Evolutionary conservation across 2,113 vertebrate species (phyloP), one percentile per base, ranked within the genome.

Genomic region (Rhinichthys klamathensis): DNA sequence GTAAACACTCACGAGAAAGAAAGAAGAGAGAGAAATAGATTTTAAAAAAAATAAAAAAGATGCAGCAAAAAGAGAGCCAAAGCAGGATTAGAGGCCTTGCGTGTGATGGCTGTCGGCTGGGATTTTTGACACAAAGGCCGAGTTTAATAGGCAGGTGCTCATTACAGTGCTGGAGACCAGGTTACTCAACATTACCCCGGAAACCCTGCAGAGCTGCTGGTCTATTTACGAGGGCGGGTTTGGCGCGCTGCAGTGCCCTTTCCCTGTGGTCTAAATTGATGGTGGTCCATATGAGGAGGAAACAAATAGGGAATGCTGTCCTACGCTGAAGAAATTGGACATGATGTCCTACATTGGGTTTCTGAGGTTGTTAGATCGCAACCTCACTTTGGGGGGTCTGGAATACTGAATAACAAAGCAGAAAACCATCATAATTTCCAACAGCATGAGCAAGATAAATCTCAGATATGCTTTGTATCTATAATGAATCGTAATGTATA

Each of bases 141-240:
- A 21, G 56, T 41, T 80, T 89, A 88, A 89, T 85, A 87, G 82
- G 86, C 90, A 88, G 88, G 90, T 90, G 88, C 88, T 89, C 74
- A n/a, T 89, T 89, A 89, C 56, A 38, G 69, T 69, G 79, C 84
- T 67, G 80, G 85, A 85, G 85, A 81, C 72, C 80, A 72, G 73
- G 79, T 85, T 82, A 78, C 76, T 77, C 78, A 81, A 69, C 72
- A 84, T 89, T 87, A 89, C 41, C 85, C 83, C 79, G 0, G 49
- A 75, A 85, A 54, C 77, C 83, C 80, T 74, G 70, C 77, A 60
- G 84, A 75, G 84, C 72, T 56, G 76, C 15, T 67, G 86, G 70
- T 83, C 58, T 30, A 56, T 91, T 90, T 90, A 89, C 80, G 78
- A 88, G 86, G 78, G 75, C 54, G 60, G 72, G 46, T 65, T 84